Percentiles rank a stretch among this genome's conserved stretches.
phyloP scores from a whole-genome alignment of 2,113 vertebrate species.

The Microcebus jonahi region DNA sequence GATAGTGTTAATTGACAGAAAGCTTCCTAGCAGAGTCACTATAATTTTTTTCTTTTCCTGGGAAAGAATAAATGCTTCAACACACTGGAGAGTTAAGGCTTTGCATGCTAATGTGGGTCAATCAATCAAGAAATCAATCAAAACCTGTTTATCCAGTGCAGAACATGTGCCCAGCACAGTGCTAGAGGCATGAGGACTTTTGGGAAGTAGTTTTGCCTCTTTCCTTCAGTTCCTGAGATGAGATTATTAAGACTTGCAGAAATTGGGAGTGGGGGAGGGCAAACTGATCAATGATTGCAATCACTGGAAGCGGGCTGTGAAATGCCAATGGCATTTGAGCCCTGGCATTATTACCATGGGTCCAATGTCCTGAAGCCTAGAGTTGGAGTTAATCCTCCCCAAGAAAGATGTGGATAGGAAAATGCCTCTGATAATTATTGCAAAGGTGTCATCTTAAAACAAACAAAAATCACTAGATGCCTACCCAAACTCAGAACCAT shows the following conservation, averaged over 20 bases:
- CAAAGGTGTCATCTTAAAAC: conserved; percentile 29
- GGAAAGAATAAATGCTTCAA: not conserved
- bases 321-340: not conserved
- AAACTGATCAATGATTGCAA: not conserved
- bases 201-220: not conserved
- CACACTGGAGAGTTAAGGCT: not conserved
- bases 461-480: not conserved
- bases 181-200: not conserved
- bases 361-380: not conserved
- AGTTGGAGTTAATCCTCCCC: not conserved
- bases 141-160: not conserved
- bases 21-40: not conserved
- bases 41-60: not conserved
- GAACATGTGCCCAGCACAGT: not conserved
- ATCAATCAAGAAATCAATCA: conserved; percentile 42
- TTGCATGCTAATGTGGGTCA: not conserved
- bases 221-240: not conserved
- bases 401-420: not conserved
- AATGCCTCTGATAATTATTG: not conserved
- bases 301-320: not conserved
- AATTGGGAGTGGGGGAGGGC: not conserved
- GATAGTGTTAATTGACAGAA: not conserved
- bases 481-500: not conserved
- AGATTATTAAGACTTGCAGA: not conserved
- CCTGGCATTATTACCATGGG: not conserved